Base-by-base conservation (phyloP, 2,888 invertebrate species). In the Heliconius erato region DNA sequence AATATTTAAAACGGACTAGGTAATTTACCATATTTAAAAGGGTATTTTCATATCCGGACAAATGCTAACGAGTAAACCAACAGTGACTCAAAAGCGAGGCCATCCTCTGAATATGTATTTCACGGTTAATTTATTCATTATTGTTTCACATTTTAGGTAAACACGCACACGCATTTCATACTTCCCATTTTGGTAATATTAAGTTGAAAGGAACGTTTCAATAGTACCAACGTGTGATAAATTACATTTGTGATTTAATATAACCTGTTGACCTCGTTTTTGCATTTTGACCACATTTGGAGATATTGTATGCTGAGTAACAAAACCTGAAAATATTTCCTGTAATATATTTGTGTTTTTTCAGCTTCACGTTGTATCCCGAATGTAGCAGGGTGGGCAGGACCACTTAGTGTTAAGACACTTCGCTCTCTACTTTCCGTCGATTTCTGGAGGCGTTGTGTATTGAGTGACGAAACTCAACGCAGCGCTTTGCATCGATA, bases 91-190 rank as follows among this genome's bases (percentile, higher is more conserved):
- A 77, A 74, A 35, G 68, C 35, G 79, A 79, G 80, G 81, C 71
- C 79, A 74, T 71, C 72, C 40, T 28, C 72, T 79, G 80, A 74
- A 80, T 83, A 85, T 79, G 54, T 82, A 68, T 82, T 83, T 83
- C 81, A 80, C 59, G 67, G 80, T 79, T 83, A 74, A 85, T 82
- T 82, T 82, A 82, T 83, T 79, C 83, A 40, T 82, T 79, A 83
- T 83, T 82, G 82, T 81, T 54, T 26, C 80, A 65, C 82, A 68
- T 80, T 83, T 82, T 83, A 82, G 80, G 83, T 82, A 84, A 83
- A 79, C 65, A 65, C 82, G 76, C 71, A 59, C 35, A 83, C 67
- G 49, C 44, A 80, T 28, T 49, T 68, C 49, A 68, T 79, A 74
- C 82, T 74, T 68, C 83, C 79, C n/a, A 71, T 79, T 84, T 83